A percentile compares a stretch with the other conserved stretches of the same genome.
Evolutionary conservation across 2,888 invertebrate species (phyloP).

Genomic region (Leucania comma): DNA sequence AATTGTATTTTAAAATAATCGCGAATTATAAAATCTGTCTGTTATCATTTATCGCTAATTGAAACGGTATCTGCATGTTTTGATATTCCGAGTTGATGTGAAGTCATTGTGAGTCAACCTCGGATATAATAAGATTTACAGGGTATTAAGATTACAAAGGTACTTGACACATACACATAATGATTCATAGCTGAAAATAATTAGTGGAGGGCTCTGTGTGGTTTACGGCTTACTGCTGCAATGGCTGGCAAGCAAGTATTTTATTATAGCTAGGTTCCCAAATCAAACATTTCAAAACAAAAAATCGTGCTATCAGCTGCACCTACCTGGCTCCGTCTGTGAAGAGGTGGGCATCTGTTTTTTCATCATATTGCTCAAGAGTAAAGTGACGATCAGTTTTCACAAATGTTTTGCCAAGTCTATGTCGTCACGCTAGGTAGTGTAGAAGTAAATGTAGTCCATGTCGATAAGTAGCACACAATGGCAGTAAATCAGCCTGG

Average conservation of each 20-base stretch:
- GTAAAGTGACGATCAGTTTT: not conserved
- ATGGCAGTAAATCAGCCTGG: conserved; percentile 32
- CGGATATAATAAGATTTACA: conserved; percentile 1
- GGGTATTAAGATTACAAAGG: not conserved
- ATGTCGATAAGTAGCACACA: conserved; percentile 11
- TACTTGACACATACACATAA: not conserved
- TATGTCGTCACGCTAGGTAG: not conserved
- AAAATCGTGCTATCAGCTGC: not conserved
- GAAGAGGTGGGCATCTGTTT: not conserved
- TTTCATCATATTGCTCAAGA: not conserved
- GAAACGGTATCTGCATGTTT: conserved; percentile 1
- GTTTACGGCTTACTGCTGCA: too few species aligned
- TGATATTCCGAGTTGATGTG: not conserved
- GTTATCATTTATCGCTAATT: not conserved
- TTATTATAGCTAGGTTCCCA: too few species aligned
- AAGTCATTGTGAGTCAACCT: conserved; percentile 24
- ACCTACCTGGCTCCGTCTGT: too few species aligned
- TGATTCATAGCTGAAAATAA: not conserved
- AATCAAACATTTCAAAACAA: not conserved
- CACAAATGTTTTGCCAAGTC: not conserved
- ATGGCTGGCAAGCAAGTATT: not conserved
- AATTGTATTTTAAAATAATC: conserved; percentile 11
- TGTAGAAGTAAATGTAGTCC: not conserved
- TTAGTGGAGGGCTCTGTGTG: not conserved
- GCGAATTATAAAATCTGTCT: conserved; percentile 3